Conservation (phyloP, 2,113 vertebrate species). For the Anas platyrhynchos region DNA sequence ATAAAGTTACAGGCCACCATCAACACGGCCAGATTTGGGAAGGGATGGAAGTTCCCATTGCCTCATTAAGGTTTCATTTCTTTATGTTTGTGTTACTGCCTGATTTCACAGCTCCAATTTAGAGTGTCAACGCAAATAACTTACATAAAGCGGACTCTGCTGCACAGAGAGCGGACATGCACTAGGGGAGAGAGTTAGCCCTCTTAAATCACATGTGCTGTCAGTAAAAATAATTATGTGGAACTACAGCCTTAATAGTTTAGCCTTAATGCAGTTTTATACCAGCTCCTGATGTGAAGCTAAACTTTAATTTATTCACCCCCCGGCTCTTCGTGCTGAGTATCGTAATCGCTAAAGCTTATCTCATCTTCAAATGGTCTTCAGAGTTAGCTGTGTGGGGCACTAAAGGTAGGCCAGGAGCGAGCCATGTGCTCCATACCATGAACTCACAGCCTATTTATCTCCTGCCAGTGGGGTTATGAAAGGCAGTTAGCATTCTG, state of each 20-base stretch:
- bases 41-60: neutral
- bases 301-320: neutral
- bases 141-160: neutral
- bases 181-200: neutral
- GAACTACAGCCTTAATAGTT: neutral
- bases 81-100: neutral
- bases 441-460: neutral
- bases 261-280: neutral
- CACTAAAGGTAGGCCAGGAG: neutral
- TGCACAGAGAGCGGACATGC: neutral
- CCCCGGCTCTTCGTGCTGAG: neutral
- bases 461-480: neutral
- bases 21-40: neutral
- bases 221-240: neutral
- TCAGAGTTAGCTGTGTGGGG: neutral
- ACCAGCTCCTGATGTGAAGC: neutral
- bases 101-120: neutral
- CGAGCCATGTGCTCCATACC: neutral
- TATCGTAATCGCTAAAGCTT: neutral
- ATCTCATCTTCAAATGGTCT: neutral
- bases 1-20: neutral
- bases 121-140: neutral
- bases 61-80: neutral
- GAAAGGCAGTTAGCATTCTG: neutral
- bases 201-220: constrained; percentile 1